phyloP scores from a whole-genome alignment of 2,888 invertebrate species.

The Agrochola circellaris region DNA sequence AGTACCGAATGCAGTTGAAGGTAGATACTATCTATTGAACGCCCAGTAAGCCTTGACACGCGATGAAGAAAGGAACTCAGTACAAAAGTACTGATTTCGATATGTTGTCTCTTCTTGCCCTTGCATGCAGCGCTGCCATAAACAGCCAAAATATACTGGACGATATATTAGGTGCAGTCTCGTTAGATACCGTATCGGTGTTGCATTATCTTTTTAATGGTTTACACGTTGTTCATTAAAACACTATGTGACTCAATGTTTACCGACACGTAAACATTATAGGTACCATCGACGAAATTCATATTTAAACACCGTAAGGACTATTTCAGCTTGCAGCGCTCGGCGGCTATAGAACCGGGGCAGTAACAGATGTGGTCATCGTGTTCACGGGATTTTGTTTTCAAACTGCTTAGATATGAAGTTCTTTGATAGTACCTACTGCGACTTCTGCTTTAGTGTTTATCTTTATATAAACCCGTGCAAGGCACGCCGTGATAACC shows the following conservation, averaged over 20 bases:
- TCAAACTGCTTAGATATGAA: too few species aligned
- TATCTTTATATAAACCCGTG: constrained; percentile 18
- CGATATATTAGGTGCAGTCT: neutral
- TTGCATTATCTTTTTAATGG: constrained; percentile 23
- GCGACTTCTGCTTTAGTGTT: too few species aligned
- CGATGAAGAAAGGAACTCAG: neutral
- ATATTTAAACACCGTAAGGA: too few species aligned
- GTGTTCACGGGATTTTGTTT: too few species aligned
- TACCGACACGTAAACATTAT: constrained; percentile 37
- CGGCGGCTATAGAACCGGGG: too few species aligned
- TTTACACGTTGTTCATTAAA: constrained; percentile 18
- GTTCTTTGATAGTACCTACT: too few species aligned
- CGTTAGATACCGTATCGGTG: constrained; percentile 8
- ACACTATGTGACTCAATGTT: constrained; percentile 33
- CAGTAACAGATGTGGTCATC: too few species aligned
- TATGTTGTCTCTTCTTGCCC: neutral
- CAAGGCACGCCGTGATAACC: constrained; percentile 22
- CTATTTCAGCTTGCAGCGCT: too few species aligned
- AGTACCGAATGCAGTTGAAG: neutral
- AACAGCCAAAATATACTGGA: constrained; percentile 8
- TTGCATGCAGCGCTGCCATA: neutral
- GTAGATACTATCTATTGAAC: neutral
- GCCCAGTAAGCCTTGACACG: constrained; percentile 2
- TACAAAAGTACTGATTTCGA: neutral
- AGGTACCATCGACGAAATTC: too few species aligned